Percentiles rank a stretch among this genome's conserved stretches.
Conservation (phyloP, 2,797 vertebrate species). For the Corythornis leucogaster region DNA sequence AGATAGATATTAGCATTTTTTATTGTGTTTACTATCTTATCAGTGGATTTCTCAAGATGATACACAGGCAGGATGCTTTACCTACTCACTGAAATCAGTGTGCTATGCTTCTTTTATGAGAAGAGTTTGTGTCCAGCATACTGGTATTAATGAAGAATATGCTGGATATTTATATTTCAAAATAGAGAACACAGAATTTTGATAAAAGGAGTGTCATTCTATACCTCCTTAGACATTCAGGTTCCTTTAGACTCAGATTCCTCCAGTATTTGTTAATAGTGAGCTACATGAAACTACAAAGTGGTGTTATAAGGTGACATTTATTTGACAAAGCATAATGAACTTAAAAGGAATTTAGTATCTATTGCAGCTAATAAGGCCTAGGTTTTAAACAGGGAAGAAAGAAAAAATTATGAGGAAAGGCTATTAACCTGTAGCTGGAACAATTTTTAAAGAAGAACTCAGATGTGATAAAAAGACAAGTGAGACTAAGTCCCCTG, state of each 20-base stretch:
- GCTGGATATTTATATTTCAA: neutral
- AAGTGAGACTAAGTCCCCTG: neutral
- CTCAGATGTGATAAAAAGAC: neutral
- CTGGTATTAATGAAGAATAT: neutral
- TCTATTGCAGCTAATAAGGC: neutral
- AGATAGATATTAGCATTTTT: neutral
- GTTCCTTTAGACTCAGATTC: neutral
- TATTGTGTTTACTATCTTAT: neutral
- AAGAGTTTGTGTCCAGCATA: neutral
- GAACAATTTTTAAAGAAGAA: neutral
- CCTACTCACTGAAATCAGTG: neutral
- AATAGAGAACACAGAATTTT: neutral
- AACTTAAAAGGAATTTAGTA: neutral
- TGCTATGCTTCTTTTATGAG: neutral
- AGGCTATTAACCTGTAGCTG: neutral
- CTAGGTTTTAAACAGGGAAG: neutral
- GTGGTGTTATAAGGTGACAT: neutral
- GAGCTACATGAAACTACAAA: neutral
- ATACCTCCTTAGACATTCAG: neutral
- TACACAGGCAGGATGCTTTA: neutral
- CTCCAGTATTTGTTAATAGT: neutral
- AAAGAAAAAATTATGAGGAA: neutral
- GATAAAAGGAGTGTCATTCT: neutral
- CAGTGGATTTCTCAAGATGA: neutral
- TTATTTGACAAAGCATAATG: neutral